Conservation (phyloP, 2,113 vertebrate species). For the Anolis sagrei region DNA sequence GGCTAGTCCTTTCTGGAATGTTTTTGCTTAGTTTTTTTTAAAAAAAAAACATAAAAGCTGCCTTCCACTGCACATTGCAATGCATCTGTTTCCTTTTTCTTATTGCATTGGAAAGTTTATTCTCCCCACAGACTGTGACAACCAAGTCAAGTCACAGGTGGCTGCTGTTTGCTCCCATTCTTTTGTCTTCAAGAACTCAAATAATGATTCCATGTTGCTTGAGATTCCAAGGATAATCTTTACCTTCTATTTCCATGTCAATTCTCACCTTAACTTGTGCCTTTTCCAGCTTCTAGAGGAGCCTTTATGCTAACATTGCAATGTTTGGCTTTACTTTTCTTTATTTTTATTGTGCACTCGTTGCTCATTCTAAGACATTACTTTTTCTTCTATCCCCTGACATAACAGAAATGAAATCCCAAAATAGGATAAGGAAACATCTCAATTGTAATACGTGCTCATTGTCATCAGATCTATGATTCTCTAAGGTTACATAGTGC, state of each 20-base stretch:
- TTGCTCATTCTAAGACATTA: background rate
- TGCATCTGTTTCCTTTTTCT: background rate
- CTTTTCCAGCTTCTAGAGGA: background rate
- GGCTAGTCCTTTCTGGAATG: background rate
- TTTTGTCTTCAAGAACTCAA: background rate
- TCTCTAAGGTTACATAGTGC: no score
- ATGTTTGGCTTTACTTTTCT: background rate
- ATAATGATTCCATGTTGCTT: background rate
- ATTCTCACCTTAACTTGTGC: background rate
- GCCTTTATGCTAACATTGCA: background rate
- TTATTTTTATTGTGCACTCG: background rate
- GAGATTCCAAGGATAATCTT: background rate
- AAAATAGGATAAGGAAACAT: background rate
- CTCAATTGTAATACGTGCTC: background rate
- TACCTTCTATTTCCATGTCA: background rate
- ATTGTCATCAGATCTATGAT: no score
- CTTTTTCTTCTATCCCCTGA: background rate
- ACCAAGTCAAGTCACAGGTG: background rate
- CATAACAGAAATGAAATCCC: background rate
- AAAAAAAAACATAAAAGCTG: background rate
- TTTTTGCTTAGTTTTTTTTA: no score
- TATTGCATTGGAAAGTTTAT: background rate
- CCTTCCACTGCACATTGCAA: background rate
- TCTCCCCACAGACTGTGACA: background rate
- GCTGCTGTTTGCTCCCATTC: background rate